These are phyloP conservation scores for Piprites chloris DNA, from an alignment of 2,113 vertebrate genomes.

Conservation along the genomic window DNA sequence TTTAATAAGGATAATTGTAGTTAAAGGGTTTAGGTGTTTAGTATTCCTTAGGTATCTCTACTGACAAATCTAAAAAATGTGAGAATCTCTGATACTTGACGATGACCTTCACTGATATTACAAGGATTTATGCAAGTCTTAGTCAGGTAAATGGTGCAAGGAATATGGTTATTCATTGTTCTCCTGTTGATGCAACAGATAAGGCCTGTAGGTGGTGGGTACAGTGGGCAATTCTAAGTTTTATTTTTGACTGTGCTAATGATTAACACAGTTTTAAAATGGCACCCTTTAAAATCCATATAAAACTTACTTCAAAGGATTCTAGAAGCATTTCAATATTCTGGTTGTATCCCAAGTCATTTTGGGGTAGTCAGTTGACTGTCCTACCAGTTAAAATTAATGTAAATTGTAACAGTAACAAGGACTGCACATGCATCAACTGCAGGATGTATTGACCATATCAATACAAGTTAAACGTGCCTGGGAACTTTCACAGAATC, in stretches of 20 bases:
- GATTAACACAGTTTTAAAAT: background rate
- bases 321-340: background rate
- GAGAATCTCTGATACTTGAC: conserved; percentile 60
- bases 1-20: conserved; percentile 69
- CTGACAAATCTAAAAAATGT: conserved; percentile 58
- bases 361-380: background rate
- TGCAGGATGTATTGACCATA: background rate
- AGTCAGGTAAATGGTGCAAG: conserved; percentile 24
- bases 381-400: background rate
- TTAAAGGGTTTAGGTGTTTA: conserved; percentile 60
- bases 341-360: background rate
- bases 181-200: background rate
- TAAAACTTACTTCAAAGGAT: background rate
- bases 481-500: background rate
- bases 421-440: background rate
- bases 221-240: background rate
- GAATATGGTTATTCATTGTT: conserved; percentile 26
- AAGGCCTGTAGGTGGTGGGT: background rate
- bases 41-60: conserved; percentile 62
- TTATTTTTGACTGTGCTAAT: background rate
- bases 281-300: background rate
- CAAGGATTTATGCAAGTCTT: conserved; percentile 38
- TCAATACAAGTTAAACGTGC: background rate
- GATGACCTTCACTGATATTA: conserved; percentile 64
- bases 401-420: background rate